phyloP scores from a whole-genome alignment of 2,888 invertebrate species.

The Hirudinaria manillensis region DNA sequence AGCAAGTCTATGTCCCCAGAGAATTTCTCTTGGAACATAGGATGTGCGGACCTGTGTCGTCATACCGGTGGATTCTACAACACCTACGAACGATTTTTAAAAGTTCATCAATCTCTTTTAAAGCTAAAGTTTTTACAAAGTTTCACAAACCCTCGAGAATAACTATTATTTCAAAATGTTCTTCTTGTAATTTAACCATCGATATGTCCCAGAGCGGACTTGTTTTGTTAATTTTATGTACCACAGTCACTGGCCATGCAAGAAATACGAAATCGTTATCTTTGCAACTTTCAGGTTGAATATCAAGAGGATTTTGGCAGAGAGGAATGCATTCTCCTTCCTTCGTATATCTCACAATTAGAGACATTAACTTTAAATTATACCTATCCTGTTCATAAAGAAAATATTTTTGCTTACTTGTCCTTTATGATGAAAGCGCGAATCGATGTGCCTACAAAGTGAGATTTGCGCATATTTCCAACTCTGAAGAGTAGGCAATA shows the following conservation, averaged over 20 bases:
- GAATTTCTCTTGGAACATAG: constrained; percentile 55
- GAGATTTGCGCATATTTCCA: constrained; percentile 52
- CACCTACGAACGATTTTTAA: constrained; percentile 29
- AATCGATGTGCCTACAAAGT: constrained; percentile 37
- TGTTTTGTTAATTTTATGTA: constrained; percentile 83
- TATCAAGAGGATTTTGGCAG: constrained; percentile 66
- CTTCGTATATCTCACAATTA: constrained; percentile 70
- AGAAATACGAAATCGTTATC: constrained; percentile 89
- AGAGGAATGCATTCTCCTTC: constrained; percentile 90
- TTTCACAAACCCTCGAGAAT: constrained; percentile 64
- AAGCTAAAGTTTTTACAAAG: neutral
- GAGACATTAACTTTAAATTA: neutral
- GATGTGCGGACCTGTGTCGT: constrained; percentile 55
- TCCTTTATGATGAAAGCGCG: constrained; percentile 36
- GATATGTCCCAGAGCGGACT: constrained; percentile 86
- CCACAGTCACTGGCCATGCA: constrained; percentile 95
- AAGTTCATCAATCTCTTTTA: neutral
- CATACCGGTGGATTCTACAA: constrained; percentile 38
- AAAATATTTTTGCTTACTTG: constrained; percentile 23
- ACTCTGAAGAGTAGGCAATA: constrained; percentile 53
- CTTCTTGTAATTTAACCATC: constrained; percentile 80
- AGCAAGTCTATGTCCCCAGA: constrained; percentile 54
- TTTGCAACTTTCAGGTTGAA: constrained; percentile 33
- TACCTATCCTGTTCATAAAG: neutral
- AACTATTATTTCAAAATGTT: constrained; percentile 90